These are phyloP conservation scores for Acanthosepion esculentum DNA, from an alignment of 2,888 invertebrate species.

Conservation along the genomic window DNA sequence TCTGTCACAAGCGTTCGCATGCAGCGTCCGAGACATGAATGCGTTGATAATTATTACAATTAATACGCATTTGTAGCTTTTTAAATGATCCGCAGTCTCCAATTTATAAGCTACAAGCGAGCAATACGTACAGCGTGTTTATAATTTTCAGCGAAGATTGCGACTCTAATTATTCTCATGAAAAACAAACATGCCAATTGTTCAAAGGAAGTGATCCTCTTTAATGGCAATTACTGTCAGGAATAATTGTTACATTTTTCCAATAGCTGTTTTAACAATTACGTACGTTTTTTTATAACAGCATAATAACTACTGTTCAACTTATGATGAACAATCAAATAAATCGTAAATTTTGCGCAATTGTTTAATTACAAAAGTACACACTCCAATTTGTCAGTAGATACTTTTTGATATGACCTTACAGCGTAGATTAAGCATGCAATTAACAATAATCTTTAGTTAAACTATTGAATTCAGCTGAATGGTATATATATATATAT, in stretches of 20 bases:
- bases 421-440: too few species aligned
- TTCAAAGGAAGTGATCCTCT: neutral
- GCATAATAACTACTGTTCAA: too few species aligned
- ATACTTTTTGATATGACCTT: too few species aligned
- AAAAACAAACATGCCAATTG: neutral
- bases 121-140: neutral
- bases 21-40: neutral
- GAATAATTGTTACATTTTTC: neutral
- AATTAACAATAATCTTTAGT: too few species aligned
- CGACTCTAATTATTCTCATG: neutral
- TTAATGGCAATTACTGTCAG: neutral
- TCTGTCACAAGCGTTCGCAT: neutral
- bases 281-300: too few species aligned
- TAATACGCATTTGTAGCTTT: neutral
- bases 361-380: too few species aligned
- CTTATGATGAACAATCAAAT: too few species aligned
- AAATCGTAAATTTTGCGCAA: too few species aligned
- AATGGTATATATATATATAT: too few species aligned
- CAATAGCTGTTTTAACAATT: neutral
- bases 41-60: neutral
- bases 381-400: too few species aligned
- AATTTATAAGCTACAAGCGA: neutral
- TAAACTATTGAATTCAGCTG: too few species aligned
- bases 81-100: neutral
- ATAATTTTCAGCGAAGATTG: neutral